Evolutionary conservation across 2,888 invertebrate species (phyloP), one percentile per base, ranked within the genome.

Genomic region (Heteromyza rotundicornis): DNA sequence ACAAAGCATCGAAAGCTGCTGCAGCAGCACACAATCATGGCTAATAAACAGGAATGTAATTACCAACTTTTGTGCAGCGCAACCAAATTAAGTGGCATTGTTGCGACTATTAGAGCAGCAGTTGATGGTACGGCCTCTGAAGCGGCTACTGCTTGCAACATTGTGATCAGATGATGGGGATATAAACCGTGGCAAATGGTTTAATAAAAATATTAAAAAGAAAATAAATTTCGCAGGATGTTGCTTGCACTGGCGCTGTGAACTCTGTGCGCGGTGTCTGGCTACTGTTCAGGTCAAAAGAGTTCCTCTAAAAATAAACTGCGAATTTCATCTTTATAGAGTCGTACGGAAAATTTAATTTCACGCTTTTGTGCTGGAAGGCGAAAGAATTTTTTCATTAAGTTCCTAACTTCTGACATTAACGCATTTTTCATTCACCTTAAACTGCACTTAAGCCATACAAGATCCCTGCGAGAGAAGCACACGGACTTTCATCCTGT

Each of bases 11-110:
- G 19, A 40, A 23, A 5, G 27, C 16, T 22, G 19, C 32, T 32
- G 67, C 60, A 55, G 53, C 60, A 63, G 44, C 49, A 52, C 61
- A 80, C 79, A 80, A 79, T 77, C 68, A 72, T 64, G 72, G 65
- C 75, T 78, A 80, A 79, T 76, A 73, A 79, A 73, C 75, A 71
- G 79, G 77, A 79, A 79, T 79, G 77, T 69, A 79, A 79, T 79
- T 79, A 79, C 65, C 66, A 78, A 75, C 70, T 75, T 75, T 70
- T 72, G 70, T 72, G 68, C 65, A 65, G 54, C 65, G 52, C 68
- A 72, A 70, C 65, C 44, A 69, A 70, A 68, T 73, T 70, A 73
- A 70, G 64, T 67, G 67, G 60, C 62, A 59, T 22, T 50, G 50
- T 22, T 50, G 55, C 36, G 62, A 58, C 16, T 61, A 54, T 36